phyloP scores from a whole-genome alignment of 2,888 invertebrate species.

The Siphlonurus alternatus region DNA sequence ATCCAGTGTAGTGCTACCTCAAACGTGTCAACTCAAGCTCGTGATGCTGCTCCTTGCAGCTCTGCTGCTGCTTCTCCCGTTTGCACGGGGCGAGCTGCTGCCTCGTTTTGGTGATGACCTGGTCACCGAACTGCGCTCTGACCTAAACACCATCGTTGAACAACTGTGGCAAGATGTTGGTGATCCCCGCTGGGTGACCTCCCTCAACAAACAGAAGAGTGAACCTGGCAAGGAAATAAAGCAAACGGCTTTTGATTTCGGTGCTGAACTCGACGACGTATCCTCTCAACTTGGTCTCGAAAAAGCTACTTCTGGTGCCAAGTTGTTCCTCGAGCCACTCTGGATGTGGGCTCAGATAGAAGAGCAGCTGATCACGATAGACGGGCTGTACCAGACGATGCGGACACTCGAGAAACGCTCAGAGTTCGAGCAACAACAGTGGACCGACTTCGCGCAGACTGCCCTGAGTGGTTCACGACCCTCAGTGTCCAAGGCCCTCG shows the following conservation, averaged over 20 bases:
- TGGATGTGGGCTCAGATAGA: constrained; percentile 49
- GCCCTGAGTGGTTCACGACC: constrained; percentile 45
- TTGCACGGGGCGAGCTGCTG: neutral
- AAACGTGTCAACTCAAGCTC: too few species aligned
- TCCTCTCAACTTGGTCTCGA: constrained; percentile 16
- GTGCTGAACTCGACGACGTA: constrained; percentile 30
- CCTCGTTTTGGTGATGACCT: constrained; percentile 9
- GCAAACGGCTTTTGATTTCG: constrained; percentile 36
- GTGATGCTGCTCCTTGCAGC: too few species aligned
- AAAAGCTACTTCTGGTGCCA: constrained; percentile 14
- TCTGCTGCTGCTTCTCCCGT: too few species aligned
- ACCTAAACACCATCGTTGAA: constrained; percentile 29
- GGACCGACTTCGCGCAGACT: constrained; percentile 43
- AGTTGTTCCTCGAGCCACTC: constrained; percentile 10
- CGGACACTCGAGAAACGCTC: constrained; percentile 33
- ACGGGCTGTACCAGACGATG: constrained; percentile 49
- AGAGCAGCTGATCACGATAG: constrained; percentile 41
- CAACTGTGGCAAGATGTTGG: constrained; percentile 32
- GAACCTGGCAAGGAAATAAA: constrained; percentile 36
- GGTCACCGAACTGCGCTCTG: constrained; percentile 19
- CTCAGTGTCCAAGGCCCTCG: constrained; percentile 38
- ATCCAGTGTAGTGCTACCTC: too few species aligned
- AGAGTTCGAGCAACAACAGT: neutral
- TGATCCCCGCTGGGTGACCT: constrained; percentile 24
- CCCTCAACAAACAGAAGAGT: neutral